Conservation (phyloP, 1,140 invertebrate species). For the Notospermus geniculatus region DNA sequence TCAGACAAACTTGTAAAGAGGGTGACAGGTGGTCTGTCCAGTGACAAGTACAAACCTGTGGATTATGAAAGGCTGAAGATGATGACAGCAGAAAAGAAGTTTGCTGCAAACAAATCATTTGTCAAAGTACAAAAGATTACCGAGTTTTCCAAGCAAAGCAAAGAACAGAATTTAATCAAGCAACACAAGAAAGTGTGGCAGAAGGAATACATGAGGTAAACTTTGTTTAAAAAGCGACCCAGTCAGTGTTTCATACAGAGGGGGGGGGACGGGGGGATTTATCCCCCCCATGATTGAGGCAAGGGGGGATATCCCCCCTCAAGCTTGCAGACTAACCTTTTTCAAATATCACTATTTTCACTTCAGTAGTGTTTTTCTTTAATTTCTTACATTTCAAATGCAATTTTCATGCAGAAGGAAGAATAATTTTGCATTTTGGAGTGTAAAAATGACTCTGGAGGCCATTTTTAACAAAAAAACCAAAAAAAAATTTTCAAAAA, state of each 20-base stretch:
- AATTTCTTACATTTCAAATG: no score
- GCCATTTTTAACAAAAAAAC: no score
- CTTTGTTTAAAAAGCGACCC: background rate
- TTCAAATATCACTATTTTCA: no score
- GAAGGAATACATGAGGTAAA: constrained; percentile 38
- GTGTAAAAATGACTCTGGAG: no score
- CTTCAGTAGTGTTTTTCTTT: no score
- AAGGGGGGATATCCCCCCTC: no score
- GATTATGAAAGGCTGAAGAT: constrained; percentile 44
- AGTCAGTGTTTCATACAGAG: no score
- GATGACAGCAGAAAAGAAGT: constrained; percentile 41
- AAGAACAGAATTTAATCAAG: constrained; percentile 40
- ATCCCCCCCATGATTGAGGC: no score
- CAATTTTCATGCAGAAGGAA: no score
- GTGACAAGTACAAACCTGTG: constrained; percentile 45
- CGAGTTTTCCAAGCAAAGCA: constrained; percentile 45
- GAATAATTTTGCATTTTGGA: background rate
- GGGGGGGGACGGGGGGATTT: no score
- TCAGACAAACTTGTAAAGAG: constrained; percentile 37
- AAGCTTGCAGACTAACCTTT: no score
- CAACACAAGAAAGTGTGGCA: constrained; percentile 49
- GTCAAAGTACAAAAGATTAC: constrained; percentile 48
- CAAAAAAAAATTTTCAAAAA: no score
- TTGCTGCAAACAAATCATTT: constrained; percentile 41
- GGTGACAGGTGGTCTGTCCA: constrained; percentile 40